Conservation (phyloP, 2,113 vertebrate species). For the Silurus asotus region DNA sequence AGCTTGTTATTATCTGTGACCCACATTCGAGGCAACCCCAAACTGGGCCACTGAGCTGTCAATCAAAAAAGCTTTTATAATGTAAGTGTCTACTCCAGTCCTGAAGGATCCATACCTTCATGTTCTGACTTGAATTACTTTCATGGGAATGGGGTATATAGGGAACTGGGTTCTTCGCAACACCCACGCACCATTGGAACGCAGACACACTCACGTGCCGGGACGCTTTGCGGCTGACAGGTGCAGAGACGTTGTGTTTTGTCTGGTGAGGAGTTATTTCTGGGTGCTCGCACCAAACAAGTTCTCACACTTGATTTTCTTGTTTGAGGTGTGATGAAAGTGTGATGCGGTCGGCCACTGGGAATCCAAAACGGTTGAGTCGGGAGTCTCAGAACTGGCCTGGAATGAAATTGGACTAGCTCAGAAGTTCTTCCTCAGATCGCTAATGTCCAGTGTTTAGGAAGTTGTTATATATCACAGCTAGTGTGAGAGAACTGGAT, state of each 20-base stretch:
- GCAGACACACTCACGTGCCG: not conserved
- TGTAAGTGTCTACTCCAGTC: not conserved
- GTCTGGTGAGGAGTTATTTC: constrained; percentile 29
- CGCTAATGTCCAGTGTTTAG: not conserved
- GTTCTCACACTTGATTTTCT: constrained; percentile 39
- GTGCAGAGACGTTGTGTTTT: constrained; percentile 13
- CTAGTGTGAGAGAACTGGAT: not conserved
- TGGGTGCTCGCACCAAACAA: not conserved
- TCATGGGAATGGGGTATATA: constrained; percentile 30
- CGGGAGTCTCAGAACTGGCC: not conserved
- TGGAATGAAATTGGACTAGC: not conserved
- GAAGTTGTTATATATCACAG: not conserved
- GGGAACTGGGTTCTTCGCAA: not conserved
- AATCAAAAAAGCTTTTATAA: constrained; percentile 19
- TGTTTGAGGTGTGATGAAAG: constrained; percentile 43
- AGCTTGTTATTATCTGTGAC: constrained; percentile 7
- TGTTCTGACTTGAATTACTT: constrained; percentile 4
- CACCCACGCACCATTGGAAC: not conserved
- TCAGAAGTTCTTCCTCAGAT: not conserved
- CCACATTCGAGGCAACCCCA: not conserved
- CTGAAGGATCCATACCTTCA: not conserved
- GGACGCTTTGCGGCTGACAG: constrained; percentile 17
- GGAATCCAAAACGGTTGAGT: constrained; percentile 1
- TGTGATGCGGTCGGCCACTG: constrained; percentile 43
- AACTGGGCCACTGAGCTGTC: constrained; percentile 21